Evolutionary conservation across 2,888 invertebrate genomes (phyloP).

Genomic region (Anoplius nigerrimus): DNA sequence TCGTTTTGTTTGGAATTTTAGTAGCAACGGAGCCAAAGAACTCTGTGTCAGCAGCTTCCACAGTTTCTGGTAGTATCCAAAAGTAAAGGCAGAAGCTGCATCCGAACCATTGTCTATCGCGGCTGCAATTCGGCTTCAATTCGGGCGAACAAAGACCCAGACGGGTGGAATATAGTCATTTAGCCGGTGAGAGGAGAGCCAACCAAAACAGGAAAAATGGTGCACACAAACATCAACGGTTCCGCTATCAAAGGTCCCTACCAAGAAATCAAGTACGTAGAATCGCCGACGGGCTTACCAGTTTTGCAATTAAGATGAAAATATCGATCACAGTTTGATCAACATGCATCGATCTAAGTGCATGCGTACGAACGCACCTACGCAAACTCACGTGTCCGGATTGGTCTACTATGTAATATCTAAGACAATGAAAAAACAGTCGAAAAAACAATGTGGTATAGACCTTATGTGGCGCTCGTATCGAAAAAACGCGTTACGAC

Average conservation of each 20-base stretch:
- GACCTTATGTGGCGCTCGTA: not conserved
- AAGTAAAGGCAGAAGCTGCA: conserved; percentile 42
- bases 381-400: too few species aligned
- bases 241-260: conserved; percentile 61
- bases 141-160: conserved; percentile 3
- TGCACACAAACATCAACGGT: conserved; percentile 54
- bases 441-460: not conserved
- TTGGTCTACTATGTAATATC: not conserved
- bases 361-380: too few species aligned
- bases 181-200: not conserved
- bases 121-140: conserved; percentile 25
- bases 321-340: too few species aligned
- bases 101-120: conserved; percentile 56
- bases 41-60: conserved; percentile 47
- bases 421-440: not conserved
- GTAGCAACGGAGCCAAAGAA: conserved; percentile 18
- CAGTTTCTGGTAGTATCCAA: conserved; percentile 42
- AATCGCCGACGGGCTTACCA: not conserved
- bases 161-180: not conserved
- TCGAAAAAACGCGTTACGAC: not conserved
- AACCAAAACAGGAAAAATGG: conserved; percentile 57
- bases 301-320: not conserved
- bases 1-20: conserved; percentile 17
- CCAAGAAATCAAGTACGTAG: conserved; percentile 61
- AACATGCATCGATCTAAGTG: too few species aligned